Conservation (phyloP, 2,797 vertebrate species). For the Sebastolobus altivelis region DNA sequence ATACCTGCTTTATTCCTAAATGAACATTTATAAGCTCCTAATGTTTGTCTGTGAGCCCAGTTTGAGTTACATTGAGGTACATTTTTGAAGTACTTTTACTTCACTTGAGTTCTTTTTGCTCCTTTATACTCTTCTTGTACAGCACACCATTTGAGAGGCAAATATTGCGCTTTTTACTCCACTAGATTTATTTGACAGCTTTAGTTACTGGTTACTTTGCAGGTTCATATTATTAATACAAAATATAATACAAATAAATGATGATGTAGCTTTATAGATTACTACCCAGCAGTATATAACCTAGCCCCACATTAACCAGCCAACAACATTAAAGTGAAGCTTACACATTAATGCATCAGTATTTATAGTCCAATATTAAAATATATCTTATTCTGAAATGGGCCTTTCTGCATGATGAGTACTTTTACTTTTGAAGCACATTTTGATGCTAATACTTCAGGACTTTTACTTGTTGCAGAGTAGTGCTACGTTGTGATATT, state of each 20-base stretch:
- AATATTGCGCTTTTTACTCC: not conserved
- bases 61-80: not conserved
- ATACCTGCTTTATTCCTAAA: not conserved
- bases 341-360: not conserved
- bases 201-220: too few relatives aligned
- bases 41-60: not conserved
- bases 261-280: not conserved
- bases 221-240: too few relatives aligned
- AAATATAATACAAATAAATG: not conserved
- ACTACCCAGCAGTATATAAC: not conserved
- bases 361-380: not conserved
- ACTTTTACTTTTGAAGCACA: not conserved
- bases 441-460: not conserved
- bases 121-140: not conserved
- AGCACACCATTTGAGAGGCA: not conserved
- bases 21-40: not conserved
- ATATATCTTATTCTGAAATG: not conserved
- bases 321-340: not conserved
- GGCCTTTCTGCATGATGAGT: not conserved
- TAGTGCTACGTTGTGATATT: not conserved
- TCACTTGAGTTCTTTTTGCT: not conserved
- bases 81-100: not conserved
- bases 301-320: not conserved
- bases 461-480: not conserved
- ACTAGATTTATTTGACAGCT: fast-evolving